Conservation (phyloP, 2,888 invertebrate genomes). For the Stenchaetothrips biformis region DNA sequence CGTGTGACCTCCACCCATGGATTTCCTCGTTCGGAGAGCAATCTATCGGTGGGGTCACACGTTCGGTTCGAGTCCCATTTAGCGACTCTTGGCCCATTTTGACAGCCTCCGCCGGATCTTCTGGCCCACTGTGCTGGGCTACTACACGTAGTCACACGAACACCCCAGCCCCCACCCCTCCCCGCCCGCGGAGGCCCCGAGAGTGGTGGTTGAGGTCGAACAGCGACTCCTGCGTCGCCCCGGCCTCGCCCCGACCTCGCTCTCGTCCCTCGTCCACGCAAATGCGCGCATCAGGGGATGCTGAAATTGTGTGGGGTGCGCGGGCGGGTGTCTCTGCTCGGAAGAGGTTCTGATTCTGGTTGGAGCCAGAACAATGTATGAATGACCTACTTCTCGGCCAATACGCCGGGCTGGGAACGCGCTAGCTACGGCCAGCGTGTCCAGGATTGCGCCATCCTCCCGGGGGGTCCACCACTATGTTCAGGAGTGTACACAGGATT, state of each 20-base stretch:
- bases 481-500: too few species aligned
- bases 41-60: too few species aligned
- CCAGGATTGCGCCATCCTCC: too few species aligned
- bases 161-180: not conserved
- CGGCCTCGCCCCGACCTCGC: not conserved
- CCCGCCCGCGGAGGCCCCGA: not conserved
- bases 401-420: not conserved
- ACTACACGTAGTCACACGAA: too few species aligned
- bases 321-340: not conserved
- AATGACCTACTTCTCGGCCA: slow-evolving; percentile 18
- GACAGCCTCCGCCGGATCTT: not conserved
- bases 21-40: too few species aligned
- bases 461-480: too few species aligned
- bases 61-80: too few species aligned
- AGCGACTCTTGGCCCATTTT: too few species aligned
- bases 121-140: too few species aligned
- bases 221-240: not conserved
- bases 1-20: too few species aligned
- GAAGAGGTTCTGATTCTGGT: too few species aligned
- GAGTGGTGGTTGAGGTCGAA: not conserved
- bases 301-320: not conserved
- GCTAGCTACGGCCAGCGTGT: too few species aligned
- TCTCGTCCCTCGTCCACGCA: not conserved
- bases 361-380: not conserved
- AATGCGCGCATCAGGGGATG: not conserved